phyloP scores from a whole-genome alignment of 2,888 invertebrate species.

The Xestoiulus laeticollis region DNA sequence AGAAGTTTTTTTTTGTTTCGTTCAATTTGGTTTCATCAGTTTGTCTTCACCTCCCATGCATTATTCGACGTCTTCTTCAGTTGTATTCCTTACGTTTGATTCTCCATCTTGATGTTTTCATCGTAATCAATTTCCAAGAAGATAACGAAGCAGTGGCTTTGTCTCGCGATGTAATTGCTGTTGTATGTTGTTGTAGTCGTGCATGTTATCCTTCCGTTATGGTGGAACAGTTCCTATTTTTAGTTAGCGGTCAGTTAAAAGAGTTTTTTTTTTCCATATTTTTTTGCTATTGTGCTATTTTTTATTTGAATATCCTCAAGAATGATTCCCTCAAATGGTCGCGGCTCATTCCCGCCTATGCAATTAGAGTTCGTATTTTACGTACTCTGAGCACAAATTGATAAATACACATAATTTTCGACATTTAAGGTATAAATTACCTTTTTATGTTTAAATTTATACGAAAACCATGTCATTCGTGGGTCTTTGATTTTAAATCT shows the following conservation, averaged over 20 bases:
- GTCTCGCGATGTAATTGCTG: background rate
- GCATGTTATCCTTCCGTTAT: constrained; percentile 42
- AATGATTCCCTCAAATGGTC: background rate
- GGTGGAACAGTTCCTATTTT: constrained; percentile 55
- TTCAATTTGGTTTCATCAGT: background rate
- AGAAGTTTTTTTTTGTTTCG: background rate
- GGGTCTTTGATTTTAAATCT: no score
- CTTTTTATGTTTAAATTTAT: no score
- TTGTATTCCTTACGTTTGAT: background rate
- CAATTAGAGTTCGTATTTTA: background rate
- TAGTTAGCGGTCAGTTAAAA: constrained; percentile 49
- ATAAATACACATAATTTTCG: no score
- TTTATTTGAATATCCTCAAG: background rate
- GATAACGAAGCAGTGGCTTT: background rate
- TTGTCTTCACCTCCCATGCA: background rate
- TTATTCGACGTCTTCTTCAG: constrained; percentile 13
- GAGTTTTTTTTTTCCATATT: background rate
- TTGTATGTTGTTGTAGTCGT: constrained; percentile 39
- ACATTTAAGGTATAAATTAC: no score
- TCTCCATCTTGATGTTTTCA: background rate
- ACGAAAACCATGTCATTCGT: no score
- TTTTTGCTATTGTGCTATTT: background rate
- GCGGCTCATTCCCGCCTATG: background rate
- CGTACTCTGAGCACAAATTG: no score
- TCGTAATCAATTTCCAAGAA: background rate